Conservation (phyloP, 2,797 vertebrate species). For the Poecilia picta region DNA sequence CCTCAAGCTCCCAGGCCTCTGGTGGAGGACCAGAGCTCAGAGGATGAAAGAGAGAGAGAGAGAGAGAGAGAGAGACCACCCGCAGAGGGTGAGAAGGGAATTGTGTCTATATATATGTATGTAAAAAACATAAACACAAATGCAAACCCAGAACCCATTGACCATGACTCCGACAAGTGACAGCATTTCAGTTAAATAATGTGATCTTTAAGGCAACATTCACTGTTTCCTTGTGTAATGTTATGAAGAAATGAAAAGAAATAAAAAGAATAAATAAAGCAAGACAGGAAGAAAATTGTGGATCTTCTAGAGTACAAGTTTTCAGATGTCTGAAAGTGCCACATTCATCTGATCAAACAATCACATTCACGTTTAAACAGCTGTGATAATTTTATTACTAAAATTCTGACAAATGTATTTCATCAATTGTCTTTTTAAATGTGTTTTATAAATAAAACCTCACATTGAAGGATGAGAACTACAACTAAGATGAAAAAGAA, state of each 20-base stretch:
- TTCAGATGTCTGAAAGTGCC: not conserved
- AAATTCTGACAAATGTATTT: not conserved
- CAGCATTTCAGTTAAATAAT: not conserved
- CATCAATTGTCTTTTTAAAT: not conserved
- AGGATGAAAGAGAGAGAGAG: no score
- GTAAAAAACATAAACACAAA: not conserved
- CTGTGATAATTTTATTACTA: not conserved
- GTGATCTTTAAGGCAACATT: not conserved
- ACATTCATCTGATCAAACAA: not conserved
- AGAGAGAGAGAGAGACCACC: no score
- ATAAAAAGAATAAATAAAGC: not conserved
- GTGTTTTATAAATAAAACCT: not conserved
- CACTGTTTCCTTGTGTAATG: not conserved
- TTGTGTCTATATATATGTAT: no score
- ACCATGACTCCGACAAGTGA: not conserved
- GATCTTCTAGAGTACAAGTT: not conserved
- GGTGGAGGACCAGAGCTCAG: no score
- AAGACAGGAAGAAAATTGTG: not conserved
- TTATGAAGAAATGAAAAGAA: not conserved
- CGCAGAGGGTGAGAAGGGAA: no score
- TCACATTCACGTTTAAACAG: not conserved
- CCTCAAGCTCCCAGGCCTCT: no score
- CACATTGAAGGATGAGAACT: not conserved
- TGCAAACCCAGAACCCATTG: not conserved
- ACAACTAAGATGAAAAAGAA: not conserved